Evolutionary conservation across 2,113 vertebrate genomes (phyloP).

Genomic region (Pleuronectes platessa): DNA sequence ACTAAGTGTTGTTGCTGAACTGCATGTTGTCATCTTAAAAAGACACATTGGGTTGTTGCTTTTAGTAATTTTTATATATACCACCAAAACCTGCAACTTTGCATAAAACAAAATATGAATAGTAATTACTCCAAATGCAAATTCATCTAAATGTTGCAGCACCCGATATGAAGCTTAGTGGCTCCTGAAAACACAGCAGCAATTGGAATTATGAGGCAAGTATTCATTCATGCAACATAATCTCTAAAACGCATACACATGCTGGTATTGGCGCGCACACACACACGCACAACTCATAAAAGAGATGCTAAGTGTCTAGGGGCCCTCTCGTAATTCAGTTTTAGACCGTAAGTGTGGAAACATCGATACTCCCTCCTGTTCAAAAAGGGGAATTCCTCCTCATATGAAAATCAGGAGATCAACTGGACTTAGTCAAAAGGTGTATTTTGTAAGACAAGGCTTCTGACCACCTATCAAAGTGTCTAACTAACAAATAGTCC

Average conservation of each 20-base stretch:
- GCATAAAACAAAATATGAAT: no score
- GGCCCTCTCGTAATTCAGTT: background rate
- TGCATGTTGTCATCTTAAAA: no score
- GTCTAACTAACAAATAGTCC: no score
- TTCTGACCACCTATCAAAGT: background rate
- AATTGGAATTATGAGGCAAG: background rate
- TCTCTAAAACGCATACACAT: background rate
- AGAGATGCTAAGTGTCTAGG: background rate
- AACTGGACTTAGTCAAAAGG: background rate
- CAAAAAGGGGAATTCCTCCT: constrained; percentile 9
- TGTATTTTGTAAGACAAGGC: background rate
- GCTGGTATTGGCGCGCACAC: background rate
- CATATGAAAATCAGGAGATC: background rate
- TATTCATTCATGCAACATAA: background rate
- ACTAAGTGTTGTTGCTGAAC: no score
- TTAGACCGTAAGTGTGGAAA: background rate
- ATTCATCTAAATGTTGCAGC: background rate
- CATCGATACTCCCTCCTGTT: background rate
- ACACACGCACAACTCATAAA: no score
- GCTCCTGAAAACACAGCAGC: background rate
- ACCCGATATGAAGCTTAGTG: background rate
- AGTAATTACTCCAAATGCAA: background rate
- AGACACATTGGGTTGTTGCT: no score
- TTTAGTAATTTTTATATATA: no score
- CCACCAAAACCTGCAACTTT: no score